Evolutionary conservation across 2,888 invertebrate genomes (phyloP).

Genomic region (Pelosia muscerda): DNA sequence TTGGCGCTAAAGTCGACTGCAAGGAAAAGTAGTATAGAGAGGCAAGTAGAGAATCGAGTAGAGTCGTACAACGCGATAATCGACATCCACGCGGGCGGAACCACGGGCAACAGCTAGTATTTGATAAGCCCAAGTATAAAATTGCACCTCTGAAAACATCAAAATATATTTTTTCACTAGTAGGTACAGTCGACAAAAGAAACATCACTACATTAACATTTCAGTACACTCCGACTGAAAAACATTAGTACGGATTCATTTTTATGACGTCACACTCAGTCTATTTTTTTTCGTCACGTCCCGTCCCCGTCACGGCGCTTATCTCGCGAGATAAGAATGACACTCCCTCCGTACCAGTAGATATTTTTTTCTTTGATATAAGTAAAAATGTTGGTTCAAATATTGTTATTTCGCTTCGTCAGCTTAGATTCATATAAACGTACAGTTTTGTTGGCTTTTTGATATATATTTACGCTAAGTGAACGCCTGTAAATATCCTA

Average conservation of each 20-base stretch:
- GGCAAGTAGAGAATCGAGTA: no score
- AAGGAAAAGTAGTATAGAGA: no score
- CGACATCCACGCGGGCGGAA: no score
- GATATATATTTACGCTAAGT: background rate
- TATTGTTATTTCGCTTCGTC: slow-evolving; percentile 26
- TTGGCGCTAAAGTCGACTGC: no score
- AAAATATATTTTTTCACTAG: slow-evolving; percentile 21
- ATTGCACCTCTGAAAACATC: background rate
- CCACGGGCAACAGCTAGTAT: no score
- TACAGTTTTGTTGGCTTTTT: background rate
- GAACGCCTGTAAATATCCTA: no score
- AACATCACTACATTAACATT: slow-evolving; percentile 45
- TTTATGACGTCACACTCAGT: slow-evolving; percentile 39
- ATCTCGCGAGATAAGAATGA: slow-evolving; percentile 59
- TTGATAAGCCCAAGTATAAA: no score
- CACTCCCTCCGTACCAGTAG: slow-evolving; percentile 39
- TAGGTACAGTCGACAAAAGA: slow-evolving; percentile 36
- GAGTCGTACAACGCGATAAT: no score
- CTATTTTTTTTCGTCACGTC: slow-evolving; percentile 58
- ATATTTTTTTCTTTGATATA: slow-evolving; percentile 47
- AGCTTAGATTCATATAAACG: background rate
- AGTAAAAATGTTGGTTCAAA: slow-evolving; percentile 36
- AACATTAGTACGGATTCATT: slow-evolving; percentile 54
- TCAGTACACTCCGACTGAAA: slow-evolving; percentile 46
- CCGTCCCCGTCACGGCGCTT: slow-evolving; percentile 49